These are phyloP conservation scores for Tenualosa ilisha DNA, from an alignment of 2,797 vertebrate genomes.

Conservation along the genomic window DNA sequence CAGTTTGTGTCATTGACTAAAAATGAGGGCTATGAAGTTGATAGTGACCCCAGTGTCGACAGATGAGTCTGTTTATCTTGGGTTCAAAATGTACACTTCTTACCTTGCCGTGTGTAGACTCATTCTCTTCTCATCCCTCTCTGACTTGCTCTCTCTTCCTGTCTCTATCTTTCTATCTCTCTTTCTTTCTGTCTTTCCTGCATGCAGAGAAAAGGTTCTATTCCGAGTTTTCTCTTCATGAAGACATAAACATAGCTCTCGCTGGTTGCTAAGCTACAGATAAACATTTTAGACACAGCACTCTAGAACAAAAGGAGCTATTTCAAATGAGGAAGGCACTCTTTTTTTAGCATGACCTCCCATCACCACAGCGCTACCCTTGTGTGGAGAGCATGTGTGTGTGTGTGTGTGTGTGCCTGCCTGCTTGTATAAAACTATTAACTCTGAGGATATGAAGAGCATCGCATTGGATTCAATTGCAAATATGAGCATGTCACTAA, in stretches of 20 bases:
- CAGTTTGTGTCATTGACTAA: neutral
- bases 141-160: slow-evolving; percentile 3
- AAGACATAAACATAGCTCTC: slow-evolving; percentile 37
- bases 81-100: neutral
- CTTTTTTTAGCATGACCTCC: slow-evolving; percentile 29
- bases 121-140: slow-evolving; percentile 35
- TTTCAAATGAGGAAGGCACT: slow-evolving; percentile 58
- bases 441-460: neutral
- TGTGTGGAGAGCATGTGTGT: neutral
- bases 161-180: slow-evolving; percentile 49
- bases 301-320: slow-evolving; percentile 51
- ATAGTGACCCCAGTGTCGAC: neutral
- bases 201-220: neutral
- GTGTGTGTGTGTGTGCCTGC: neutral
- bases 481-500: neutral
- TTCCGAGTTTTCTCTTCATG: neutral
- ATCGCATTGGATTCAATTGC: neutral
- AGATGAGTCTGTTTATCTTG: neutral
- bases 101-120: neutral
- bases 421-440: neutral
- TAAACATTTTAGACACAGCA: slow-evolving; percentile 54
- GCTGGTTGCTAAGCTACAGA: slow-evolving; percentile 64
- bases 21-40: neutral
- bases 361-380: neutral
- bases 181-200: slow-evolving; percentile 45